Percentiles rank a stretch among this genome's conserved stretches.
Conservation (phyloP, 2,797 vertebrate species). For the Pangasius larnaudii region DNA sequence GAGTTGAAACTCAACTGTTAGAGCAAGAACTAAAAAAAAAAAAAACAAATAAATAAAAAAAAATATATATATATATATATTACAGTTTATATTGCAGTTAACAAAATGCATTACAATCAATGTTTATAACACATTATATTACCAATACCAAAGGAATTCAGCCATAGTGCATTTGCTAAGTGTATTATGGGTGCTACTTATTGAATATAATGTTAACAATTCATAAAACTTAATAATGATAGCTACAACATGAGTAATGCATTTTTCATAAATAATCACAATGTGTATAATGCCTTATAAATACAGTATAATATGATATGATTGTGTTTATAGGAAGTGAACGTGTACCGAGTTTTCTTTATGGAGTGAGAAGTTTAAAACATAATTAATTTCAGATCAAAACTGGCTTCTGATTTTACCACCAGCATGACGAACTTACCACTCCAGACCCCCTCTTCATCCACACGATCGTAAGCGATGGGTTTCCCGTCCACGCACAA, state of each 20-base stretch:
- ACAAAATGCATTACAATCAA: background rate
- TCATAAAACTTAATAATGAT: background rate
- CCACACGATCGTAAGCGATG: conserved; percentile 97
- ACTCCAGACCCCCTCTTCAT: conserved; percentile 97
- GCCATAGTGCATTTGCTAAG: background rate
- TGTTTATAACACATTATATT: background rate
- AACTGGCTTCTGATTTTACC: background rate
- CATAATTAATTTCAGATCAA: background rate
- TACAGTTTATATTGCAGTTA: background rate
- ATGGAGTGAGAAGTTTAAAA: background rate
- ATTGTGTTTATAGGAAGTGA: background rate
- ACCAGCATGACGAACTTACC: conserved; percentile 74
- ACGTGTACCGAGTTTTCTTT: background rate
- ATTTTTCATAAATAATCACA: background rate
- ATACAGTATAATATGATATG: background rate
- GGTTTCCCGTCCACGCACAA: conserved; percentile 97
- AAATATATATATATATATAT: too few relatives aligned
- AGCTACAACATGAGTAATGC: background rate
- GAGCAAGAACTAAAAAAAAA: background rate
- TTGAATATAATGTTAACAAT: background rate
- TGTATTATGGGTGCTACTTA: background rate
- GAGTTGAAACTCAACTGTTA: background rate
- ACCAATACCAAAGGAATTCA: background rate
- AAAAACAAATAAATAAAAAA: too few relatives aligned
- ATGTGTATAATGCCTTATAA: background rate